Conservation (phyloP, 2,797 vertebrate species). For the Phyllotis vaccarum region DNA sequence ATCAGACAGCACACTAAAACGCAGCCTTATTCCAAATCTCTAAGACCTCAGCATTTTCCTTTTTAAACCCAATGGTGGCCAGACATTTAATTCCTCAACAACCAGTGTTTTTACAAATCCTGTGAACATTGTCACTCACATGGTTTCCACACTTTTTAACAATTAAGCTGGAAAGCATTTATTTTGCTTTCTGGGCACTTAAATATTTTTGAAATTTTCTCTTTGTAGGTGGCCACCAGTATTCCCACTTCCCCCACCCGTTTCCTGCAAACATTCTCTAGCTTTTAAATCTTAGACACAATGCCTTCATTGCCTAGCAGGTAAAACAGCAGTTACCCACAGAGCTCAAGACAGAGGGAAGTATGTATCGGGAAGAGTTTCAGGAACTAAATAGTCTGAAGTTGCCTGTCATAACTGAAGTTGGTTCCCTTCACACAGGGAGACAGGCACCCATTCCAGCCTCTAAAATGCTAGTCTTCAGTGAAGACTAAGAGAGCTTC, state of each 20-base stretch:
- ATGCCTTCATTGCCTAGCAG: not conserved
- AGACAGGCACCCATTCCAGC: not conserved
- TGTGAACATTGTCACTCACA: not conserved
- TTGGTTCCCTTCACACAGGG: not conserved
- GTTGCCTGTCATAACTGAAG: not conserved
- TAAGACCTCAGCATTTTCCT: not conserved
- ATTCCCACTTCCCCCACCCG: too few species aligned
- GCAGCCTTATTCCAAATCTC: not conserved
- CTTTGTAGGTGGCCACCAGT: slow-evolving; percentile 13
- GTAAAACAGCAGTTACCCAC: not conserved
- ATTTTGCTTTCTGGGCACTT: slow-evolving; percentile 43
- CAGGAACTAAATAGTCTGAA: not conserved
- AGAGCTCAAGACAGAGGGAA: not conserved
- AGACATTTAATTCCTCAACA: slow-evolving; percentile 16
- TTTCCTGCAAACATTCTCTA: not conserved
- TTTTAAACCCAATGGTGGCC: slow-evolving; percentile 45
- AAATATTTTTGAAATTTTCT: slow-evolving; percentile 44
- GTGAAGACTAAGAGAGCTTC: not conserved
- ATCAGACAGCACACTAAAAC: slow-evolving; percentile 33
- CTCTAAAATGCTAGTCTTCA: not conserved
- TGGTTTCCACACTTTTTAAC: slow-evolving; percentile 21
- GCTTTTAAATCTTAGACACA: not conserved
- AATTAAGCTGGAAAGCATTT: not conserved
- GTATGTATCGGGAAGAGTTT: not conserved
- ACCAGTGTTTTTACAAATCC: not conserved